Conservation (phyloP, 2,113 vertebrate species). For the Oreotrochilus melanogaster region DNA sequence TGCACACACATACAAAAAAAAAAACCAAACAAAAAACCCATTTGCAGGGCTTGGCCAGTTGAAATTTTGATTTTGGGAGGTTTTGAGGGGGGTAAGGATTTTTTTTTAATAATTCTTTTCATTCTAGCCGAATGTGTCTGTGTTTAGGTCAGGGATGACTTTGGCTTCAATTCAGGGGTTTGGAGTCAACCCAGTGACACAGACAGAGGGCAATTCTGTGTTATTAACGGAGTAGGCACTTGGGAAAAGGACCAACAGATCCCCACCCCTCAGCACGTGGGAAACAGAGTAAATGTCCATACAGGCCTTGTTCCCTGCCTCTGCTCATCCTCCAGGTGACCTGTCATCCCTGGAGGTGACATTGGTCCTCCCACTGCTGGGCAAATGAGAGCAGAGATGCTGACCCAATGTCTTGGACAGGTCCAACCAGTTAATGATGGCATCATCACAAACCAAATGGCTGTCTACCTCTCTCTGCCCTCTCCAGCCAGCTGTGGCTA, state of each 20-base stretch:
- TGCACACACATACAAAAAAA: background rate
- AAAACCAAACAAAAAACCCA: background rate
- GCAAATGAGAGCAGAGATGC: background rate
- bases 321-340: background rate
- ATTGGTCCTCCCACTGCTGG: background rate
- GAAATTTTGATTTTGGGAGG: background rate
- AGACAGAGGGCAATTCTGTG: background rate
- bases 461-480: background rate
- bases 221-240: background rate
- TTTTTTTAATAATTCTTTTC: background rate
- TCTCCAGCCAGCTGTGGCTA: rapidly evolving
- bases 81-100: background rate
- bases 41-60: background rate
- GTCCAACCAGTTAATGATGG: background rate
- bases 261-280: background rate
- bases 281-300: background rate
- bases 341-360: background rate
- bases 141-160: background rate
- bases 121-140: background rate
- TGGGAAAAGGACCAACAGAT: background rate
- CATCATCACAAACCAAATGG: background rate
- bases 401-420: background rate
- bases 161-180: background rate
- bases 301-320: background rate
- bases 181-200: background rate